phyloP scores from a whole-genome alignment of 2,113 vertebrate species.

The Mandrillus leucophaeus region DNA sequence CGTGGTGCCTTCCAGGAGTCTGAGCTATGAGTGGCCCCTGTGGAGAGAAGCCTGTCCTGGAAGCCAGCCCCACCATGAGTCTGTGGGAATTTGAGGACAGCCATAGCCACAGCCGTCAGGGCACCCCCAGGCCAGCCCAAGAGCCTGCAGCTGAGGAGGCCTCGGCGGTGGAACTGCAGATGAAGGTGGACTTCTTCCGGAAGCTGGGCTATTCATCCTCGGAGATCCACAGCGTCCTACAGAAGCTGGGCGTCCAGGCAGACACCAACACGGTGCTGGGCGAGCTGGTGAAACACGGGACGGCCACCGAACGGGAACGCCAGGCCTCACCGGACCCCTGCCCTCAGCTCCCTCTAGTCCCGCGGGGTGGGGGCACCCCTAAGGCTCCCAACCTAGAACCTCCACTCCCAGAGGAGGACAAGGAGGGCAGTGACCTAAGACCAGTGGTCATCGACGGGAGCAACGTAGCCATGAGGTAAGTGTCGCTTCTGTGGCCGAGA shows the following conservation, averaged over 20 bases:
- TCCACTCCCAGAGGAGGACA: constrained; percentile 65
- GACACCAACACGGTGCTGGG: constrained; percentile 95
- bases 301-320: constrained; percentile 79
- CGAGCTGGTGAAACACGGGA: constrained; percentile 91
- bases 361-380: constrained; percentile 80
- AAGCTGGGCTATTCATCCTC: constrained; percentile 93
- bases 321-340: constrained; percentile 68
- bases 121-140: neutral
- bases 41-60: constrained; percentile 62
- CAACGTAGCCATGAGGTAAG: constrained; percentile 98
- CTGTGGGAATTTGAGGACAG: constrained; percentile 64
- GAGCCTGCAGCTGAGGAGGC: neutral
- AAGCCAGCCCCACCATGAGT: constrained; percentile 68
- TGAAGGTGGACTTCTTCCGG: constrained; percentile 93
- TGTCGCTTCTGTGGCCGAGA: neutral
- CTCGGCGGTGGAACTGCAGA: constrained; percentile 84
- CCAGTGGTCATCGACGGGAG: constrained; percentile 97
- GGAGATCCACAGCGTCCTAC: constrained; percentile 89
- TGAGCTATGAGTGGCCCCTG: constrained; percentile 71
- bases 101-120: constrained; percentile 41
- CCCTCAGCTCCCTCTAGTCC: constrained; percentile 72
- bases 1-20: neutral
- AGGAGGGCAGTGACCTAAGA: constrained; percentile 85
- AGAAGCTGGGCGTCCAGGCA: constrained; percentile 89
- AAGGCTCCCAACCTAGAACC: constrained; percentile 69